A percentile compares a stretch with the other conserved stretches of the same genome.
These are phyloP conservation scores for Tetrax tetrax DNA, from an alignment of 2,113 vertebrate species.

Conservation along the genomic window DNA sequence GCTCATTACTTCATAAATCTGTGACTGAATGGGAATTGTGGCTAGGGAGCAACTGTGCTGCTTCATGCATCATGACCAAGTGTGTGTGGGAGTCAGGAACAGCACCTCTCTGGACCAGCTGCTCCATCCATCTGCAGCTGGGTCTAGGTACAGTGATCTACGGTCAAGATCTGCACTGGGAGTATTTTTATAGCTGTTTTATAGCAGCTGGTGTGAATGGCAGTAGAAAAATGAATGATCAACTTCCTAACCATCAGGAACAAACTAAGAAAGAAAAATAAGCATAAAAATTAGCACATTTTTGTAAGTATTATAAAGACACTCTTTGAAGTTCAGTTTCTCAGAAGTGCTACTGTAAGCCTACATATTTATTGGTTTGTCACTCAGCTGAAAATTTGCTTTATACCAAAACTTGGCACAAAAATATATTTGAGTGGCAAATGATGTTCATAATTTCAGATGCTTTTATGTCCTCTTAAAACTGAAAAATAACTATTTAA, in stretches of 20 bases:
- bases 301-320: neutral
- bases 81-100: constrained; percentile 50
- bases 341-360: constrained; percentile 4
- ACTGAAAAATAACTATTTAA: constrained; percentile 7
- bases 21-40: constrained; percentile 67
- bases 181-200: constrained; percentile 70
- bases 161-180: constrained; percentile 67
- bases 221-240: constrained; percentile 70
- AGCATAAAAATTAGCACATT: constrained; percentile 40
- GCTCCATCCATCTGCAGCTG: constrained; percentile 80
- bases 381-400: constrained; percentile 33
- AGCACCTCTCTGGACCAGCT: constrained; percentile 78
- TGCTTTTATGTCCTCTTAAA: constrained; percentile 32
- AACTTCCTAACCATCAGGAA: constrained; percentile 63
- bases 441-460: constrained; percentile 9
- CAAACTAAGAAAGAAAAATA: constrained; percentile 57
- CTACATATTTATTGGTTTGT: constrained; percentile 30
- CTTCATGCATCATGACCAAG: constrained; percentile 60
- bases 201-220: constrained; percentile 76
- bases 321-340: neutral
- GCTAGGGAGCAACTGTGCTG: constrained; percentile 61
- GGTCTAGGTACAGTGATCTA: constrained; percentile 74
- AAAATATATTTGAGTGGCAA: constrained; percentile 11
- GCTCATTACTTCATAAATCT: constrained; percentile 78
- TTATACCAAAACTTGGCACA: constrained; percentile 35